phyloP scores from a whole-genome alignment of 2,113 vertebrate genomes.

The Leucoraja erinaceus region DNA sequence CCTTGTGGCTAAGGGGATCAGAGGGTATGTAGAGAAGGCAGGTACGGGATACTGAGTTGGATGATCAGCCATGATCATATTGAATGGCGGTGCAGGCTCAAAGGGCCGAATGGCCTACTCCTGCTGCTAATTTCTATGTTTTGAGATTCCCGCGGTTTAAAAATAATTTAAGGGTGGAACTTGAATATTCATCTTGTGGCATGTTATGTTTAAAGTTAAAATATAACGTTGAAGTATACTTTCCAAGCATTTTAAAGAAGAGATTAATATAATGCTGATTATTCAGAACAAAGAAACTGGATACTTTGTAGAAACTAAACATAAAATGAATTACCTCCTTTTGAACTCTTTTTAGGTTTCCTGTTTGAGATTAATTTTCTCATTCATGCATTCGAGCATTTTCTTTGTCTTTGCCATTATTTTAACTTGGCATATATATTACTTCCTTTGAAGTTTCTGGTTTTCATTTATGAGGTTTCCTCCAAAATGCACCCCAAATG shows the following conservation, averaged over 20 bases:
- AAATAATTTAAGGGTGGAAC: neutral
- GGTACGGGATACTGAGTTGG: no score
- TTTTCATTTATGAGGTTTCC: neutral
- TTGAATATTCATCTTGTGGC: constrained; percentile 4
- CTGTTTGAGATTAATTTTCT: neutral
- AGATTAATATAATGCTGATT: neutral
- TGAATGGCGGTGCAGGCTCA: no score
- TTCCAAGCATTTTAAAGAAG: neutral
- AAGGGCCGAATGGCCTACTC: no score
- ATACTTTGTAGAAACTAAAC: neutral
- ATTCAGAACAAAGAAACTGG: neutral
- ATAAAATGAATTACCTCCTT: neutral
- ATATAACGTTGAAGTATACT: neutral
- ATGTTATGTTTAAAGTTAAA: neutral
- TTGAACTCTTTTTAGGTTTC: neutral
- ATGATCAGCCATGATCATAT: no score
- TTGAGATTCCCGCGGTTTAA: neutral
- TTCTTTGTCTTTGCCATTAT: neutral
- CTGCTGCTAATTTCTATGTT: no score
- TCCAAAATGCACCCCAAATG: no score
- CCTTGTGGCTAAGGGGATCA: no score
- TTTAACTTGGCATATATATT: neutral
- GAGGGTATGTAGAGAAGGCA: no score
- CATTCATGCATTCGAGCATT: neutral
- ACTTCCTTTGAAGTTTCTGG: neutral